Base-by-base conservation (phyloP, 2,797 vertebrate genomes). In the Hippocampus kuda region DNA sequence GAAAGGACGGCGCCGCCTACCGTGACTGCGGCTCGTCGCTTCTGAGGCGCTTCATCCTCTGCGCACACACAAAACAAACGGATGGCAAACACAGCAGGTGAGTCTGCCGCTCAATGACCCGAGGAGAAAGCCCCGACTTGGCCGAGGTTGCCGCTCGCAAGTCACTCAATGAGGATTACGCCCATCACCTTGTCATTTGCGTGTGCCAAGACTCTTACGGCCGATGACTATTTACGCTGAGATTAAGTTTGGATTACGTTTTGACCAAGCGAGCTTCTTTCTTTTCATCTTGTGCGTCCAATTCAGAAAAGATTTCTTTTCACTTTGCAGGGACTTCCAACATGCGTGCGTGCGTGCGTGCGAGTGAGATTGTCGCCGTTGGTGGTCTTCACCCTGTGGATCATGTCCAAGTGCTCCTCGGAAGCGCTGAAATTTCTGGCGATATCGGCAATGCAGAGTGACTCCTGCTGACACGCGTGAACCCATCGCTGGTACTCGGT, bases 401-500 rank as follows among this genome's bases (percentile, higher is more conserved):
- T 87, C 86, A 95, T 89, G 79, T 85, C 86, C 56, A 91, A 70
- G 82, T 95, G 94, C 77, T 97, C 95, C 68, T 93, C 93, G 0
- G 94, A 94, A 79, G 80, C 86, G 90, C 95, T 98, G 88, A 98
- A 97, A 84, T 95, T 96, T 66, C 85, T 89, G 79, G 93, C 93
- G 30, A 96, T 91, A 80, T 96, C 93, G 0, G 93, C 94, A 85
- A 95, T 93, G 81, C 93, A 93, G 72, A 96, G 92, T 2, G 92
- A 90, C 85, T 95, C 93, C 15, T 84, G 89, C 67, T 95, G 95
- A 83, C 96, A 98, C 49, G 84, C 78, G 73, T 89, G 89, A 65
- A 98, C 93, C 95, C 95, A 97, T 65, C 79, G 82, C 87, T 95
- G 93, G 81, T 96, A 95, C 84, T 97, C 94, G 0, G 77, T 77